Evolutionary conservation across 2,797 vertebrate genomes (phyloP).

Genomic region (Steatocranus sp.): DNA sequence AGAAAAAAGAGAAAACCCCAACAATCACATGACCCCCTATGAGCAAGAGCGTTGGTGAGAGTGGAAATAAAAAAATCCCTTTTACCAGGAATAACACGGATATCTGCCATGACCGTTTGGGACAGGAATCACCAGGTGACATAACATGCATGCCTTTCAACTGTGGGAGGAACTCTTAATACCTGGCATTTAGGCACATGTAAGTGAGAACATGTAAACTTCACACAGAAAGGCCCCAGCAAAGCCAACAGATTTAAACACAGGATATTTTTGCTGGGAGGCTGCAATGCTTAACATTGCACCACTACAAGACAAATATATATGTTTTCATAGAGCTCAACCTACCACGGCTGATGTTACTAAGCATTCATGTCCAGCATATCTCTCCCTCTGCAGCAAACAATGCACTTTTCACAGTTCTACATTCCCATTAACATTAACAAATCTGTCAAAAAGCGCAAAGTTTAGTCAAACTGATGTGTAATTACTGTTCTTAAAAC

Average conservation of each 20-base stretch:
- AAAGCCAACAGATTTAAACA: not conserved
- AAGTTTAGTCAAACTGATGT: not conserved
- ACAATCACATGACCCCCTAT: not conserved
- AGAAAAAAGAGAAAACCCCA: not conserved
- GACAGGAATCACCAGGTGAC: not conserved
- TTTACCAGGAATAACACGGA: not conserved
- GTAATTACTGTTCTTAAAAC: not conserved
- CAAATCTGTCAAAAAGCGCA: fast-evolving
- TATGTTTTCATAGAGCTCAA: not conserved
- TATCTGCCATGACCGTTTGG: not conserved
- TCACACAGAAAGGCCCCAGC: not conserved
- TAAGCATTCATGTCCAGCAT: not conserved
- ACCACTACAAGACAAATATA: not conserved
- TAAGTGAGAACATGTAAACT: not conserved
- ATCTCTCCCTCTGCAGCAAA: not conserved
- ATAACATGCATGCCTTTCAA: not conserved
- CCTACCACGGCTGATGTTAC: not conserved
- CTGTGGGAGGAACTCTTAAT: not conserved
- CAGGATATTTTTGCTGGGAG: not conserved
- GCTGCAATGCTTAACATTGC: not conserved
- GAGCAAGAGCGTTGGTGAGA: fast-evolving
- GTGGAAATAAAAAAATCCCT: not conserved
- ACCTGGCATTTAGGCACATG: not conserved
- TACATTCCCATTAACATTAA: not conserved
- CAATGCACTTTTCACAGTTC: not conserved